Evolutionary conservation across 2,113 vertebrate genomes (phyloP).

Genomic region (Pandion haliaetus): DNA sequence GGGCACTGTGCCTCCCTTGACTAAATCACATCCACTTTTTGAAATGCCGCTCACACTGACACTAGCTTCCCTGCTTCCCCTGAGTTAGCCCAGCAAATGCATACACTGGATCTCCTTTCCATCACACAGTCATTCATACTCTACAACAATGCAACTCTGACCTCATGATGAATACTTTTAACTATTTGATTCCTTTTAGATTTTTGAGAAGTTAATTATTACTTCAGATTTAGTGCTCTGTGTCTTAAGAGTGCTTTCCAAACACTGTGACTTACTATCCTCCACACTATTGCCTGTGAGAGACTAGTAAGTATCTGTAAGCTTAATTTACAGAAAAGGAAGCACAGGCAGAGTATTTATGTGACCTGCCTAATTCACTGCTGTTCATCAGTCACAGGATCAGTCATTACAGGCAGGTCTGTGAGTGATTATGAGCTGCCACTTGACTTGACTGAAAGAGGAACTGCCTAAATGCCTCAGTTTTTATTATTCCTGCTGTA

Average conservation of each 20-base stretch:
- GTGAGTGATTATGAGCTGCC: neutral
- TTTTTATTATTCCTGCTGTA: neutral
- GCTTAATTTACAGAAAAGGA: neutral
- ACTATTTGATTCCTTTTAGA: neutral
- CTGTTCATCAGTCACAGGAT: neutral
- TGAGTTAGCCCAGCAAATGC: neutral
- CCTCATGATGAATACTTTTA: neutral
- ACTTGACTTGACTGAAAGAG: neutral
- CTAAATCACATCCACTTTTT: neutral
- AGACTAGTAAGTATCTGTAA: neutral
- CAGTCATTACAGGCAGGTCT: neutral
- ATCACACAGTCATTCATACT: neutral
- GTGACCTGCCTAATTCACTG: neutral
- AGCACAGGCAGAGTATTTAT: neutral
- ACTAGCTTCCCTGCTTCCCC: neutral
- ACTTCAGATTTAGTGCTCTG: neutral
- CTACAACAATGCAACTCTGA: neutral
- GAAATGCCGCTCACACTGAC: neutral
- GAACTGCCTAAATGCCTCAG: neutral
- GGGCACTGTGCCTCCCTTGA: neutral
- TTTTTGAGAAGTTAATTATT: neutral
- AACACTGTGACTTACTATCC: neutral
- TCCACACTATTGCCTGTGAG: neutral
- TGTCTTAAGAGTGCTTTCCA: neutral
- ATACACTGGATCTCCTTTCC: neutral